phyloP scores from a whole-genome alignment of 2,113 vertebrate genomes.

The Xiphorhynchus elegans region DNA sequence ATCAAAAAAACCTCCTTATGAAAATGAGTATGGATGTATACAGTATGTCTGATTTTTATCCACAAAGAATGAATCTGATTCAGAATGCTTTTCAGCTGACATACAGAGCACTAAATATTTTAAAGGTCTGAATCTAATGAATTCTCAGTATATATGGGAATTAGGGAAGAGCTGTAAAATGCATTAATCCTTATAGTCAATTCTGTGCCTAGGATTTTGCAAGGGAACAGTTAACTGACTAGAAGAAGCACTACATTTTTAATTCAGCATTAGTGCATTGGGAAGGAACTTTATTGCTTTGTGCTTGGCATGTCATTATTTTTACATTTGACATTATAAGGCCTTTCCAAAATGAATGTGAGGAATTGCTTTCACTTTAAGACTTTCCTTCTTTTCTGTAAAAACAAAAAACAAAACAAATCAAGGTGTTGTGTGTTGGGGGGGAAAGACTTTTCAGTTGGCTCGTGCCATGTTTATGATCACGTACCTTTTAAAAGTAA shows the following conservation, averaged over 20 bases:
- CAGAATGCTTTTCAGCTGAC: constrained; percentile 88
- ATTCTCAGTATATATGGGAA: constrained; percentile 79
- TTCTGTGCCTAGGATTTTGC: constrained; percentile 83
- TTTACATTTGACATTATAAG: constrained; percentile 87
- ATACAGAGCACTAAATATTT: constrained; percentile 87
- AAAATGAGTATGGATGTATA: constrained; percentile 86
- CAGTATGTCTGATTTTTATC: constrained; percentile 88
- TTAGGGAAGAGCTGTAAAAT: constrained; percentile 80
- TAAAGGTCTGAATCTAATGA: constrained; percentile 81
- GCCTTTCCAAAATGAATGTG: constrained; percentile 98
- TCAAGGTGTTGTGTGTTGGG: constrained; percentile 28
- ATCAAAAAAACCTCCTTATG: constrained; percentile 80
- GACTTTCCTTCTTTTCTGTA: constrained; percentile 84
- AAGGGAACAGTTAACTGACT: constrained; percentile 83
- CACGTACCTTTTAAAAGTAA: constrained; percentile 63
- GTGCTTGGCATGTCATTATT: constrained; percentile 95
- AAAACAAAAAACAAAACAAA: not conserved
- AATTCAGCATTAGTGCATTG: constrained; percentile 80
- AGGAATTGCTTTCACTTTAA: constrained; percentile 96
- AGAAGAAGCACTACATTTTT: constrained; percentile 86
- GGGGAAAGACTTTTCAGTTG: constrained; percentile 65
- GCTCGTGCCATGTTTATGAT: constrained; percentile 68
- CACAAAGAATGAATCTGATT: constrained; percentile 87
- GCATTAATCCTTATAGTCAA: constrained; percentile 87
- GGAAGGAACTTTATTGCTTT: constrained; percentile 88